Evolutionary conservation across 2,888 invertebrate genomes (phyloP), one percentile per base, ranked within the genome.

Genomic region (Baronia brevicornis): DNA sequence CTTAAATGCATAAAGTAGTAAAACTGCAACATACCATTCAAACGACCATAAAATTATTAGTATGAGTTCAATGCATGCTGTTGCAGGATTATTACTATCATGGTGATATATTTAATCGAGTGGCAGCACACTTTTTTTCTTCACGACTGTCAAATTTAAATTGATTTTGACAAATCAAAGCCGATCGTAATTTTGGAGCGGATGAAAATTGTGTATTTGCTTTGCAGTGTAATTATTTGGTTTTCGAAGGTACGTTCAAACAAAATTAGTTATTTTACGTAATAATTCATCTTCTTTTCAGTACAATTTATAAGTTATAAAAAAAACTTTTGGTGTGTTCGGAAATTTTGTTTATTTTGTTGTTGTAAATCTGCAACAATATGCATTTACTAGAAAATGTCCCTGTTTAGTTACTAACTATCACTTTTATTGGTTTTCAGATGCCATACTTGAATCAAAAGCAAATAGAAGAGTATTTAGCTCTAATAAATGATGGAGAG

Each of bases 391-490:
- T n/a, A n/a, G n/a, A n/a, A n/a, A n/a, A n/a, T 44, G 42, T 41
- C 41, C 36, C 34, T 45, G 44, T 46, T 44, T 51, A 44, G 42
- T 23, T 41, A 38, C 36, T 34, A 18, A 39, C 28, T 37, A 47
- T 32, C 41, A 46, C 23, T 44, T 51, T 48, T 41, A 37, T 44
- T 36, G 36, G 30, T 48, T 51, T 51, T 39, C 45, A 48, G 46
- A 43, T 48, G 44, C 37, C 38, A 46, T 18, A 35, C 50, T 44
- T 54, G 48, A 51, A 47, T 53, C 27, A 34, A 43, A 51, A 42
- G 44, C 29, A 54, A 31, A 51, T 51, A 46, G 47, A 54, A 51
- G 39, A 52, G 23, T 53, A 51, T 51, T 54, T 54, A 48, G 51
- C 50, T 31, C 40, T 34, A 47, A 51, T 53, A 18, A 42, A 51